These are phyloP conservation scores for Erythrolamprus reginae DNA, from an alignment of 2,113 vertebrate species.

Conservation along the genomic window DNA sequence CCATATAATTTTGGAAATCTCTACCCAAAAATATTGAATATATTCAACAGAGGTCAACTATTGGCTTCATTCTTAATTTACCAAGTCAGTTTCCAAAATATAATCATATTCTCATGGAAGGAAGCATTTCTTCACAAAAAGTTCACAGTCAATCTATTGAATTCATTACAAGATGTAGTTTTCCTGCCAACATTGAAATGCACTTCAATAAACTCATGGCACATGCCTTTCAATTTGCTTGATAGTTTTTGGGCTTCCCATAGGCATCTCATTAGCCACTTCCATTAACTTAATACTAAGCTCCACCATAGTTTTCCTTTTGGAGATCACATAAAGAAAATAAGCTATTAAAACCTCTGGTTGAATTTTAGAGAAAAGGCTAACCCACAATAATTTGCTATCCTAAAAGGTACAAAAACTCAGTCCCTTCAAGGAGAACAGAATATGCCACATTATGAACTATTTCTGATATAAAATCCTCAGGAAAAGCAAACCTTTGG, in stretches of 20 bases:
- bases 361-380: background rate
- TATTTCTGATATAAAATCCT: background rate
- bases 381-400: background rate
- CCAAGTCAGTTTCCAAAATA: background rate
- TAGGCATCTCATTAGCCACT: background rate
- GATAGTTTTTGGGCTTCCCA: background rate
- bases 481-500: background rate
- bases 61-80: background rate
- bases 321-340: background rate
- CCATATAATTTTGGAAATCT: background rate
- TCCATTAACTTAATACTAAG: background rate
- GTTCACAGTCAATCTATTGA: background rate
- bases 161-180: background rate
- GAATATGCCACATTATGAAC: background rate
- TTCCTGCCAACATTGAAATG: background rate
- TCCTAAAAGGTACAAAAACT: background rate
- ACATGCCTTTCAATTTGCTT: background rate
- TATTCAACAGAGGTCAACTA: background rate
- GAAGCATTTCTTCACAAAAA: background rate
- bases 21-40: background rate
- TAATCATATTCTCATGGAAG: background rate
- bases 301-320: background rate
- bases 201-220: background rate
- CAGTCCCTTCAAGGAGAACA: background rate
- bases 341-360: background rate